phyloP scores from a whole-genome alignment of 2,888 invertebrate genomes.

The Nomada goodeniana region DNA sequence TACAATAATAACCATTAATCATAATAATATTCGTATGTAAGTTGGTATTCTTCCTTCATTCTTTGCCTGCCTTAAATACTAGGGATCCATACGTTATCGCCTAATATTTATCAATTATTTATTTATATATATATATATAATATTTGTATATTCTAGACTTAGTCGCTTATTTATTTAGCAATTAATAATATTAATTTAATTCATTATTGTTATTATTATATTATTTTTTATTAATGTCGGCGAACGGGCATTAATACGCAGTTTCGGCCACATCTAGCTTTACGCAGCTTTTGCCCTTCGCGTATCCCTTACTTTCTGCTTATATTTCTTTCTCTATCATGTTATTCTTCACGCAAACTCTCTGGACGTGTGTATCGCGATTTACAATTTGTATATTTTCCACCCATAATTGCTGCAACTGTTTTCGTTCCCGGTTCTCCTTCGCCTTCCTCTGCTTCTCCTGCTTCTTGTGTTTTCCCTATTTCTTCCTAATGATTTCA shows the following conservation, averaged over 20 bases:
- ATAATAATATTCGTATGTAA: slow-evolving; percentile 77
- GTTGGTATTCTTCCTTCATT: slow-evolving; percentile 73
- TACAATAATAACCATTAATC: slow-evolving; percentile 71
- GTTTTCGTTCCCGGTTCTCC: slow-evolving; percentile 28
- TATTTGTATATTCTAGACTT: slow-evolving; percentile 78
- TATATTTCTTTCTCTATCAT: slow-evolving; percentile 43
- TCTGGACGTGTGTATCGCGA: slow-evolving; percentile 58
- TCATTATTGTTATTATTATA: slow-evolving; percentile 79
- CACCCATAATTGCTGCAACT: neutral
- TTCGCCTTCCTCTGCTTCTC: slow-evolving; percentile 9
- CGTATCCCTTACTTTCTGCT: slow-evolving; percentile 51
- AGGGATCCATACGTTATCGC: slow-evolving; percentile 78
- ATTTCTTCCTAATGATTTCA: slow-evolving; percentile 1
- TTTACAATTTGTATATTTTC: slow-evolving; percentile 45
- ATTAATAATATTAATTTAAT: slow-evolving; percentile 83
- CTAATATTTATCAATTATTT: slow-evolving; percentile 81
- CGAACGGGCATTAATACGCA: slow-evolving; percentile 83
- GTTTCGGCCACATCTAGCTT: slow-evolving; percentile 77
- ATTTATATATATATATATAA: slow-evolving; percentile 76
- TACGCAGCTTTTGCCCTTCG: slow-evolving; percentile 57
- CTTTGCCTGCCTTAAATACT: slow-evolving; percentile 76
- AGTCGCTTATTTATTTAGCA: slow-evolving; percentile 82
- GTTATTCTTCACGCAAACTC: slow-evolving; percentile 46
- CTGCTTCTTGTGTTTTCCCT: neutral
- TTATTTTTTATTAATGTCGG: slow-evolving; percentile 82